Base-by-base conservation (phyloP, 2,888 invertebrate species). In the Pardosa pseudoannulata region DNA sequence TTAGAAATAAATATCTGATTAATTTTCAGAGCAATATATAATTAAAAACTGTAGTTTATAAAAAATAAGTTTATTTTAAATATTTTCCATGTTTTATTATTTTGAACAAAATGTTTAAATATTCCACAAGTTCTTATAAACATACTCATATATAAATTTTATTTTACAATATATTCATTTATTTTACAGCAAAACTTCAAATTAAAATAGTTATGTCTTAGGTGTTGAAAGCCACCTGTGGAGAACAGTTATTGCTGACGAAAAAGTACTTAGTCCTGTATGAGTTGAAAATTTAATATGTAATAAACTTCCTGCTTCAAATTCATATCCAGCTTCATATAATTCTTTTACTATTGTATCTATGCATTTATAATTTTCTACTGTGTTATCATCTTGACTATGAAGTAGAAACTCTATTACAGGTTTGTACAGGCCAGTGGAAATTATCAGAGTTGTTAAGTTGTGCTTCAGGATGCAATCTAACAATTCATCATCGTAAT, bases 401-500 rank as follows among this genome's bases (percentile, higher is more conserved):
- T 81, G 75, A 0, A 87, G 39, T 2, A 87, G 50, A 50, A 50
- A 82, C 70, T 87, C 87, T 19, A 87, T 82, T 5, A 74, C 73
- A 56, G 81, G 81, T 68, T 87, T 72, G 27, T 87, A 87, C 29
- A 87, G 50, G 0, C 27, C 74, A 64, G 78, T 81, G 1, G 73
- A 78, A 29, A 81, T 67, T 16, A 87, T 56, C 28, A 74, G 32
- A 11, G 74, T 32, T 23, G 39, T 74, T 16, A 74, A 36, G 13
- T 41, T 76, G n/a, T 41, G 73, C 62, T 46, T 68, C 27, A 87
- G 56, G 3, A 87, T 64, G 28, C 81, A 39, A 31, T 78, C 68
- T n/a, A 87, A 36, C 16, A 87, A 62, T 74, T 81, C 87, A 65
- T 31, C 41, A 46, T 87, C 87, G 29, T 71, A 81, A 65, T 87